These are phyloP conservation scores for Bilobella aurantiaca DNA, from an alignment of 1,140 invertebrate genomes.

Conservation along the genomic window DNA sequence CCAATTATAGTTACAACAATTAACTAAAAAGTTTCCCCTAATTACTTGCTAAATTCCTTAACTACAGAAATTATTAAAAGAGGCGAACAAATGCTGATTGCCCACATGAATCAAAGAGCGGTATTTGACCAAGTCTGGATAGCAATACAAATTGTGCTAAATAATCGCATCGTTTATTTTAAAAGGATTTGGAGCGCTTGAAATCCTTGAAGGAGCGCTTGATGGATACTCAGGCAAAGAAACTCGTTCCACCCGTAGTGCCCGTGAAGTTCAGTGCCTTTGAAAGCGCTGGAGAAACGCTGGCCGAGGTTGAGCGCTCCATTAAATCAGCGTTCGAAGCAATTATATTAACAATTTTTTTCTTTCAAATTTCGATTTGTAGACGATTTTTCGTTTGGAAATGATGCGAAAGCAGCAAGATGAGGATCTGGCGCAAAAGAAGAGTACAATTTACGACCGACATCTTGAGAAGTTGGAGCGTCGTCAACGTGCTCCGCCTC, in stretches of 20 bases:
- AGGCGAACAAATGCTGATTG: too few relatives aligned
- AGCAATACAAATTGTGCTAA: too few relatives aligned
- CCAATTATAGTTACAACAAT: too few relatives aligned
- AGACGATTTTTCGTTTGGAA: not conserved
- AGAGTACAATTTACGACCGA: not conserved
- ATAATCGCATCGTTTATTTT: too few relatives aligned
- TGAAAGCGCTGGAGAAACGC: not conserved
- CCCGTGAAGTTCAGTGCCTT: not conserved
- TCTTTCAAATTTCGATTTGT: not conserved
- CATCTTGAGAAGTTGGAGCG: not conserved
- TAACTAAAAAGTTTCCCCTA: too few relatives aligned
- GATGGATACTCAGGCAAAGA: too few relatives aligned
- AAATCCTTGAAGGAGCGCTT: too few relatives aligned
- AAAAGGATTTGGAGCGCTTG: too few relatives aligned
- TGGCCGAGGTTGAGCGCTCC: not conserved
- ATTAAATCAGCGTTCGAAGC: not conserved
- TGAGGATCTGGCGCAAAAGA: not conserved
- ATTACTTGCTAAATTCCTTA: too few relatives aligned
- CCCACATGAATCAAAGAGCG: too few relatives aligned
- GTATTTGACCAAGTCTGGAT: too few relatives aligned
- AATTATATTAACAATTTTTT: not conserved
- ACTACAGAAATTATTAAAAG: too few relatives aligned
- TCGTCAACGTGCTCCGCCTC: not conserved
- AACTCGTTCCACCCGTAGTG: not conserved
- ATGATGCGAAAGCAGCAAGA: not conserved